Evolutionary conservation across 2,797 vertebrate species (phyloP).

Genomic region (Forpus xanthops): DNA sequence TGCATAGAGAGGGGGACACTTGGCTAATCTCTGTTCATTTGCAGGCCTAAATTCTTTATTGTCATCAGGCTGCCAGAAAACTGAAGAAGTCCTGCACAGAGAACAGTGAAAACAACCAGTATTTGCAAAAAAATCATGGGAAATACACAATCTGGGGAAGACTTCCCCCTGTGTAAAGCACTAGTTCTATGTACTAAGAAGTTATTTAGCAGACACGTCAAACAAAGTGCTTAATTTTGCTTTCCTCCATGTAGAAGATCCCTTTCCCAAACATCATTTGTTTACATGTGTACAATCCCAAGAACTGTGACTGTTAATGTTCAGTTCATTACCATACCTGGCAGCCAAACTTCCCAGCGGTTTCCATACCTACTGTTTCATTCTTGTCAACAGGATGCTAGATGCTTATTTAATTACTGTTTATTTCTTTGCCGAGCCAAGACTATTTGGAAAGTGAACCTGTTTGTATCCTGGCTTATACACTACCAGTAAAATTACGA

Average conservation of each 20-base stretch:
- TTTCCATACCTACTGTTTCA: constrained; percentile 3
- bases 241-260: not conserved
- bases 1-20: not conserved
- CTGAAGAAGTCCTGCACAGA: not conserved
- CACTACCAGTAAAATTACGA: not conserved
- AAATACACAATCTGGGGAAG: not conserved
- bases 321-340: not conserved
- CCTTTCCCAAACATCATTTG: not conserved
- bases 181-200: not conserved
- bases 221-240: not conserved
- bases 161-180: not conserved
- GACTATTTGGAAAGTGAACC: not conserved
- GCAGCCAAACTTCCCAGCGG: not conserved
- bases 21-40: not conserved
- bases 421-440: not conserved
- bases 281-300: not conserved
- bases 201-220: not conserved
- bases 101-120: not conserved
- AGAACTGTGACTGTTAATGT: not conserved
- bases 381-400: not conserved
- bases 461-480: not conserved
- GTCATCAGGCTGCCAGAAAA: not conserved
- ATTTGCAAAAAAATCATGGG: not conserved
- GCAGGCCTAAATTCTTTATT: not conserved
- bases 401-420: constrained; percentile 13